These are phyloP conservation scores for Hippocampus zosterae DNA, from an alignment of 2,113 vertebrate genomes.

Conservation along the genomic window DNA sequence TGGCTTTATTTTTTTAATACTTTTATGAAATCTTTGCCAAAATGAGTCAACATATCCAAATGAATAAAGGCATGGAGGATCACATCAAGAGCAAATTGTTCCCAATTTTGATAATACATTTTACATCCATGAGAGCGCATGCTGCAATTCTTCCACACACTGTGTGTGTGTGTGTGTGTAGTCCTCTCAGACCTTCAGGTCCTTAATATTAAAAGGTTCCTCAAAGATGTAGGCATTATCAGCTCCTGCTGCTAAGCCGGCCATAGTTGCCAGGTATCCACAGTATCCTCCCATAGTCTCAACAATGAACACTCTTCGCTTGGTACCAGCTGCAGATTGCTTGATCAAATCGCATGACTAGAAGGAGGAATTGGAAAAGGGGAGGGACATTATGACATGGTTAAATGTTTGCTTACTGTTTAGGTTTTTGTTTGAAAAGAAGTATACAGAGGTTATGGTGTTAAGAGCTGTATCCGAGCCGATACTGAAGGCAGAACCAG, in stretches of 20 bases:
- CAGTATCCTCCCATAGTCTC: conserved; percentile 96
- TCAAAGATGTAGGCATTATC: conserved; percentile 91
- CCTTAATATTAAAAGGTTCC: conserved; percentile 82
- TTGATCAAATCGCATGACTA: conserved; percentile 93
- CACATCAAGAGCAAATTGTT: too few species aligned
- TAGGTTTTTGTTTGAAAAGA: neutral
- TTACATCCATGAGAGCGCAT: too few species aligned
- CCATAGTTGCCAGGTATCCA: conserved; percentile 93
- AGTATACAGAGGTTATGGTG: conserved; percentile 76
- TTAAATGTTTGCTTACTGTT: neutral
- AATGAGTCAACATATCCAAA: neutral
- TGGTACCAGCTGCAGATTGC: conserved; percentile 91
- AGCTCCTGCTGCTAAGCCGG: conserved; percentile 84
- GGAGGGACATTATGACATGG: neutral
- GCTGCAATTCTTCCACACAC: too few species aligned
- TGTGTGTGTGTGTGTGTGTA: too few species aligned
- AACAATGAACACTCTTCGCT: conserved; percentile 90
- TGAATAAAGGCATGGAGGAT: too few species aligned
- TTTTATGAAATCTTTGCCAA: neutral
- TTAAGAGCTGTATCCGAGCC: conserved; percentile 87
- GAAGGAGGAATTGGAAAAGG: neutral
- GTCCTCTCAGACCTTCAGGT: conserved; percentile 78
- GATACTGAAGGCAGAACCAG: conserved; percentile 86
- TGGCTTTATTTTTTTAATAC: neutral
- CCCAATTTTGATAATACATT: too few species aligned